Evolutionary conservation across 2,113 vertebrate genomes (phyloP), one percentile per base, ranked within the genome.

Genomic region (Syngnathoides biaculeatus): DNA sequence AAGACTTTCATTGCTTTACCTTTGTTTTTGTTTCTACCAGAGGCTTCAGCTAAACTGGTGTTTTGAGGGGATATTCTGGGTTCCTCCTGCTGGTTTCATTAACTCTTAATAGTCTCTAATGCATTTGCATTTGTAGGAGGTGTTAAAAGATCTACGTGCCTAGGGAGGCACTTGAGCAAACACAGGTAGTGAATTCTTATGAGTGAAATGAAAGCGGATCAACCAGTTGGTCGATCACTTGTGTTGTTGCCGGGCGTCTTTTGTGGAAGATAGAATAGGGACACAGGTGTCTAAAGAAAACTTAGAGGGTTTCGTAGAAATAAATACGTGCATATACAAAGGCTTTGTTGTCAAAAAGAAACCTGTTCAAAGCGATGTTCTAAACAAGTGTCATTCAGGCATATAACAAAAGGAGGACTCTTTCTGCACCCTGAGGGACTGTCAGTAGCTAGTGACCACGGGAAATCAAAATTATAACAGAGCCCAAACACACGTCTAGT

Each of bases 341-440:
- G 40, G 67, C 65, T 58, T 71, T 74, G 39, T 64, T 50, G 43
- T 58, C 26, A 64, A 1, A 67, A 65, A 72, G 62, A 74, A 75
- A 75, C 62, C 80, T 84, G 81, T 86, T 80, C 77, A n/a, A 57
- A 30, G 45, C 50, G 80, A 71, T 74, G 74, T 64, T 40, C 55
- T 42, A 43, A 83, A 87, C 87, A 87, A 87, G 85, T 90, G 88
- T 81, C 68, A 69, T 59, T 61, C 47, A 74, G 72, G 13, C 35
- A 73, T 35, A 68, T 79, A 73, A 87, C 82, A 88, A 88, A 84
- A 72, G 73, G 67, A 48, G 35, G 78, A 38, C 75, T 83, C 81
- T 85, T 58, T 82, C 77, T 67, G 71, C 50, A 65, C 84, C 86
- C 80, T 78, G 14, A 26, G 79, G 83, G 80, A 26, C 77, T 68